Percentiles rank a stretch among this genome's conserved stretches.
Conservation (phyloP, 2,797 vertebrate species). For the Pelobates cultripes region DNA sequence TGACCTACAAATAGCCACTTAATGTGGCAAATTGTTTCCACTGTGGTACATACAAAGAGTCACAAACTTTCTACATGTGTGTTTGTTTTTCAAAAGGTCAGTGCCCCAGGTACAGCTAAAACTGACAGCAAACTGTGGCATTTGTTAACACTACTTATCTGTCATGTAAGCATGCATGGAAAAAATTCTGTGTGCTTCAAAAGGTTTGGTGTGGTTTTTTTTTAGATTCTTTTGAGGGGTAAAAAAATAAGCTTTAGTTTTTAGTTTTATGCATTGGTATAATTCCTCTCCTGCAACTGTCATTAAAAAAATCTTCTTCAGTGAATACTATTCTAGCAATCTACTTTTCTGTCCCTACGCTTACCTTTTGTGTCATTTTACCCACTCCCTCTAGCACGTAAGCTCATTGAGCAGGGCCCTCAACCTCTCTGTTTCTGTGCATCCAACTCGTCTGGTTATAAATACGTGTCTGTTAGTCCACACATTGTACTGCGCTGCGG, state of each 20-base stretch:
- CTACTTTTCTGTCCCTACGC: too few species aligned
- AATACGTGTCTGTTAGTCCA: too few species aligned
- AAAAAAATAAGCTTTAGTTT: background rate
- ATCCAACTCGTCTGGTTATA: too few species aligned
- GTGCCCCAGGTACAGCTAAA: conserved; percentile 36
- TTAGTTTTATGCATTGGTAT: background rate
- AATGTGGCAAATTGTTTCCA: conserved; percentile 29
- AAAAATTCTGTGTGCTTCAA: conserved; percentile 20
- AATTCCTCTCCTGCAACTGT: background rate
- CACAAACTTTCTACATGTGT: conserved; percentile 26
- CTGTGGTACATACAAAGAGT: conserved; percentile 30
- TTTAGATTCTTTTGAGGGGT: background rate
- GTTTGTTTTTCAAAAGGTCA: conserved; percentile 49
- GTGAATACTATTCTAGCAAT: background rate
- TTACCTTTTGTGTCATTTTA: too few species aligned
- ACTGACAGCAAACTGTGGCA: conserved; percentile 50
- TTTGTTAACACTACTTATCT: conserved; percentile 49
- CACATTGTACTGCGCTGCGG: too few species aligned
- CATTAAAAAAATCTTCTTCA: too few species aligned
- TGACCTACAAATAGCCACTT: conserved; percentile 5
- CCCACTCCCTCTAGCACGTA: too few species aligned
- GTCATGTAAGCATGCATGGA: conserved; percentile 21
- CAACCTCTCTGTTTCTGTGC: too few species aligned
- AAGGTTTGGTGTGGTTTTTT: conserved; percentile 2
- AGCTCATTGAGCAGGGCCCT: too few species aligned